Base-by-base conservation (phyloP, 92 coral and sea anemone genomes). In the Ricordea florida region DNA sequence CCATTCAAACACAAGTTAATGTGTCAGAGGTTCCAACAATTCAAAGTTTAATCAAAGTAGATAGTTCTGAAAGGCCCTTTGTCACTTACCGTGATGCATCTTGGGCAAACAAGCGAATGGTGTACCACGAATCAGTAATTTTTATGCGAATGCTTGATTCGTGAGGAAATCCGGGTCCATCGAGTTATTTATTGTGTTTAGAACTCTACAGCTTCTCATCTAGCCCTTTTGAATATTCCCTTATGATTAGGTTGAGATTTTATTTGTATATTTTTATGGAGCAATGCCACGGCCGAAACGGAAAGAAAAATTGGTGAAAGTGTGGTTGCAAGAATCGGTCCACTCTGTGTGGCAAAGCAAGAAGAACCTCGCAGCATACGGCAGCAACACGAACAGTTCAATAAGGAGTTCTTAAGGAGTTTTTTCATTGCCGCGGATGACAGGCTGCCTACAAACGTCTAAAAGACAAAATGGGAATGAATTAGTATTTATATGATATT, bases 231-330 rank as follows among this genome's bases (percentile, higher is more conserved):
- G 70, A 32, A n/a, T 4, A 59, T 59, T 32, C 0, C 6, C 45
- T 10, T 40, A 33, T 40, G 70, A 18, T 6, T 20, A 32, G 43
- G 2, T 40, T 35, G 41, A 35, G 11, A 35, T 35, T 5, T 35
- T 35, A 5, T 11, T 35, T 35, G 6, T 22, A 17, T 15, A 6
- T 18, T 7, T 9, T 15, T 3, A 3, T 14, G 17, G 41, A 25
- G 38, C 44, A 42, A 65, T 65, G 56, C 72, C 36, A 37, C 56
- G 37, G 24, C 49, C 63, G 58, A 69, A 50, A 67, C 51, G 50
- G 3, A 50, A 51, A 69, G 76, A 69, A 35, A 51, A 66, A 47
- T 22, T 66, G 59, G 27, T 66, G 59, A 66, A 66, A 47, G 60
- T 66, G 45, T 66, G 46, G 64, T 32, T 69, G 46, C 29, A 51